Percentiles rank a stretch among this genome's conserved stretches.
Conservation (phyloP, 1,140 invertebrate genomes). For the Anthonomus grandis region DNA sequence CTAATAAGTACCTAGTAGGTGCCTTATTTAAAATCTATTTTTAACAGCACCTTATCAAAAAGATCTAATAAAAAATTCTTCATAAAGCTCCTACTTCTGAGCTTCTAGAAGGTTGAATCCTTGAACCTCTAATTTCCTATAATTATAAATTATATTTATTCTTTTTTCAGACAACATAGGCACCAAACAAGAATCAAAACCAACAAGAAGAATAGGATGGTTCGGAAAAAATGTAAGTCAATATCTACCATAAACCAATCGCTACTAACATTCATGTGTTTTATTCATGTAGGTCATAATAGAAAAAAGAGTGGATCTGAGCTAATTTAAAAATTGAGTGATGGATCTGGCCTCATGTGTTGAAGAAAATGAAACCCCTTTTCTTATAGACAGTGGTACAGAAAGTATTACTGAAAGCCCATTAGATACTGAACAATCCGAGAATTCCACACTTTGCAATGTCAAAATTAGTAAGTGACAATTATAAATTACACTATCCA, state of each 20-base stretch:
- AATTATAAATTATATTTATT: too few species aligned
- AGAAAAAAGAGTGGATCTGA: slow-evolving; percentile 26
- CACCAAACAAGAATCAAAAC: too few species aligned
- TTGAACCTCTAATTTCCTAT: too few species aligned
- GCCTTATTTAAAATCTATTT: too few species aligned
- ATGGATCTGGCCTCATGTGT: slow-evolving; percentile 35
- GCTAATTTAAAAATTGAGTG: slow-evolving; percentile 27
- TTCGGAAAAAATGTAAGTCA: slow-evolving; percentile 35
- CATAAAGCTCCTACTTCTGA: too few species aligned
- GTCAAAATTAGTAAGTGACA: slow-evolving; percentile 22
- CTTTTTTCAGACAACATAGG: too few species aligned
- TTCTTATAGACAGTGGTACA: slow-evolving; percentile 40
- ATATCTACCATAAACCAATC: not conserved
- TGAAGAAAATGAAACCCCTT: slow-evolving; percentile 37
- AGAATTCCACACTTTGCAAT: slow-evolving; percentile 36
- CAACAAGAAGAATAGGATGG: slow-evolving; percentile 32
- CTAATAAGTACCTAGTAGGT: too few species aligned
- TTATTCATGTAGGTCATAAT: slow-evolving; percentile 25
- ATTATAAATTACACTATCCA: too few species aligned
- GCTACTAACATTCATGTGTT: slow-evolving; percentile 1
- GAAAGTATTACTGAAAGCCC: slow-evolving; percentile 40
- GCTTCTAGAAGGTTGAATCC: too few species aligned
- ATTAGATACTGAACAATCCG: slow-evolving; percentile 34
- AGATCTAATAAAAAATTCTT: too few species aligned
- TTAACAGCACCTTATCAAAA: too few species aligned